A percentile compares a stretch with the other conserved stretches of the same genome.
These are phyloP conservation scores for Glomeris maerens DNA, from an alignment of 1,140 invertebrate species.

Conservation along the genomic window DNA sequence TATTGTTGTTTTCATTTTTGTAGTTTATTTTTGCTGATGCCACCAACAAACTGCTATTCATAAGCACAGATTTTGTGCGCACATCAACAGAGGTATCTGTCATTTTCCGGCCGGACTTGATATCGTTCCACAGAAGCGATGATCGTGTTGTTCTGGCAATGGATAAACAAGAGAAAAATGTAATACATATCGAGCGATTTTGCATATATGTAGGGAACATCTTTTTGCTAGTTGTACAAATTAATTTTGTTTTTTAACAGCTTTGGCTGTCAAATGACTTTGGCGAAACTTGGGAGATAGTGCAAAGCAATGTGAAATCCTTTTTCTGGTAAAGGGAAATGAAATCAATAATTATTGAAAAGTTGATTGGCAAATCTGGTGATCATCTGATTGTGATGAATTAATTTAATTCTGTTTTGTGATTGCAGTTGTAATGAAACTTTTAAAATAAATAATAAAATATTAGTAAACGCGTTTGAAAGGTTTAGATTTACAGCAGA, in stretches of 20 bases:
- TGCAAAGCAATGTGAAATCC: slow-evolving; percentile 57
- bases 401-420: too few species aligned
- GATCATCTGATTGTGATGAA: too few species aligned
- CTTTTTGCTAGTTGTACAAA: neutral
- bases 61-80: slow-evolving; percentile 53
- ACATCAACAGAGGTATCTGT: slow-evolving; percentile 42
- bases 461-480: too few species aligned
- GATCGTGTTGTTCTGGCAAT: slow-evolving; percentile 44
- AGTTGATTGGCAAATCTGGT: too few species aligned
- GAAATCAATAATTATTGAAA: too few species aligned
- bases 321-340: slow-evolving; percentile 57
- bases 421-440: too few species aligned
- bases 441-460: too few species aligned
- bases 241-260: slow-evolving; percentile 32
- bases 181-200: slow-evolving; percentile 38
- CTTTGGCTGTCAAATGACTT: slow-evolving; percentile 60
- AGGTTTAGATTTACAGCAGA: too few species aligned
- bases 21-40: slow-evolving; percentile 75
- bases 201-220: neutral
- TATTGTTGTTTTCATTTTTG: slow-evolving; percentile 25
- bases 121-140: slow-evolving; percentile 54
- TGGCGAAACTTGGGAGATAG: slow-evolving; percentile 48
- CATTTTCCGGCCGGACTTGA: slow-evolving; percentile 55
- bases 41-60: slow-evolving; percentile 56
- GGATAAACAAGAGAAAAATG: slow-evolving; percentile 56